A percentile compares a stretch with the other conserved stretches of the same genome.
Conservation (phyloP, 2,113 vertebrate species). For the Amphilophus citrinellus region DNA sequence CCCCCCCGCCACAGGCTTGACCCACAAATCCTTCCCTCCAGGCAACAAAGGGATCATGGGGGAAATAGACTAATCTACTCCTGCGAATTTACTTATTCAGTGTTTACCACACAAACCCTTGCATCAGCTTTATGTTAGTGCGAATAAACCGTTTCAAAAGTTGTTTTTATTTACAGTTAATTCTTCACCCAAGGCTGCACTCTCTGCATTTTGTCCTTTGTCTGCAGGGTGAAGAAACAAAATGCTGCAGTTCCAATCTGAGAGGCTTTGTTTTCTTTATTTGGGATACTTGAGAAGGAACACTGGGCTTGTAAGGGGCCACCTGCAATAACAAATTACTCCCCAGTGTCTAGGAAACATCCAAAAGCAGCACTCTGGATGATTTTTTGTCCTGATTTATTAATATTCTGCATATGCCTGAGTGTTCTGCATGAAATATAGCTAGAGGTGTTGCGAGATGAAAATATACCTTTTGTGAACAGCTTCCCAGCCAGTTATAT, state of each 20-base stretch:
- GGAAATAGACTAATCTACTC: constrained; percentile 63
- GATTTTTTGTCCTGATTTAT: constrained; percentile 69
- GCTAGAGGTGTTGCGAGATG: constrained; percentile 52
- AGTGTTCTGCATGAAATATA: constrained; percentile 44
- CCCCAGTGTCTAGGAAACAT: constrained; percentile 65
- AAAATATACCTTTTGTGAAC: constrained; percentile 43
- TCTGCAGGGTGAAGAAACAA: background rate
- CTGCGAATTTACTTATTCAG: constrained; percentile 48
- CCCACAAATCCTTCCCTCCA: constrained; percentile 69
- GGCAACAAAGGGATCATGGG: constrained; percentile 69
- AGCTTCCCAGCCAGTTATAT: constrained; percentile 47
- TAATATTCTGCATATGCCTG: constrained; percentile 50
- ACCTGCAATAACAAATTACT: constrained; percentile 74
- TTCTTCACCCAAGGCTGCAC: background rate
- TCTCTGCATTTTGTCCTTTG: background rate
- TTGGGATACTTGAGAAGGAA: constrained; percentile 63
- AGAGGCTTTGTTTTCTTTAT: constrained; percentile 60
- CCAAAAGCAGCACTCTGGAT: constrained; percentile 58
- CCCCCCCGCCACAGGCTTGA: constrained; percentile 42
- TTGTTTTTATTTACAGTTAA: background rate
- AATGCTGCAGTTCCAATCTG: constrained; percentile 14
- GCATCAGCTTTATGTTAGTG: background rate
- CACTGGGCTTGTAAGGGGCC: constrained; percentile 54
- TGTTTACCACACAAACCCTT: constrained; percentile 26
- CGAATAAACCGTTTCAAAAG: background rate